Percentiles rank a stretch among this genome's conserved stretches.
These are phyloP conservation scores for Poecilia velifera DNA, from an alignment of 2,797 vertebrate species.

Conservation along the genomic window DNA sequence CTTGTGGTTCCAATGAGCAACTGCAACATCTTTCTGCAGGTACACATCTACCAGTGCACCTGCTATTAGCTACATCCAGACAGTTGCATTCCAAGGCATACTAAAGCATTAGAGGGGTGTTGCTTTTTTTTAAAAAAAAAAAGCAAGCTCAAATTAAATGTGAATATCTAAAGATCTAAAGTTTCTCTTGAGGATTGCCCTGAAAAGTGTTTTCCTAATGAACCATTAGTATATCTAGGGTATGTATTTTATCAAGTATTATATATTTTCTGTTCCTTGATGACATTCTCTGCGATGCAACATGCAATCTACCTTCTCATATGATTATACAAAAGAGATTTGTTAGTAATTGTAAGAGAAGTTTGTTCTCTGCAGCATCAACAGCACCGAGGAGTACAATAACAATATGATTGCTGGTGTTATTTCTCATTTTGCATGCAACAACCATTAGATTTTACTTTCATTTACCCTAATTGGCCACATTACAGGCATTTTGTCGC, in stretches of 20 bases:
- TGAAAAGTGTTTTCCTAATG: neutral
- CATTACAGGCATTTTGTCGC: conserved; percentile 29
- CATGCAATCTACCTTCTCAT: neutral
- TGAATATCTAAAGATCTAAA: neutral
- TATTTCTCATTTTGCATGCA: conserved; percentile 29
- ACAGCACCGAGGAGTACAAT: conserved; percentile 18
- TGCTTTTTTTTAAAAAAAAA: neutral
- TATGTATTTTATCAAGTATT: neutral
- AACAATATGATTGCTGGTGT: conserved; percentile 24
- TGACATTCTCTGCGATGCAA: neutral
- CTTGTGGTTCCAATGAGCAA: conserved; percentile 50
- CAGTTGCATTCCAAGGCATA: neutral
- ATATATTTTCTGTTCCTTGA: neutral
- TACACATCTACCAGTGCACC: neutral
- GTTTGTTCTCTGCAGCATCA: conserved; percentile 19
- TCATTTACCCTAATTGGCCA: conserved; percentile 55
- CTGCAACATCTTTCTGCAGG: conserved; percentile 27
- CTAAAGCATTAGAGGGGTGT: neutral
- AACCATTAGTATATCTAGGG: neutral
- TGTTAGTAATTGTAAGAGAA: neutral
- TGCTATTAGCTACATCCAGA: conserved; percentile 9
- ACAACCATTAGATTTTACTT: conserved; percentile 40
- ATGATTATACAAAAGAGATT: neutral
- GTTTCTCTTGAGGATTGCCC: neutral
- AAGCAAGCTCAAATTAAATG: neutral